Conservation (phyloP, 2,113 vertebrate species). For the Nothobranchius kuhntae region DNA sequence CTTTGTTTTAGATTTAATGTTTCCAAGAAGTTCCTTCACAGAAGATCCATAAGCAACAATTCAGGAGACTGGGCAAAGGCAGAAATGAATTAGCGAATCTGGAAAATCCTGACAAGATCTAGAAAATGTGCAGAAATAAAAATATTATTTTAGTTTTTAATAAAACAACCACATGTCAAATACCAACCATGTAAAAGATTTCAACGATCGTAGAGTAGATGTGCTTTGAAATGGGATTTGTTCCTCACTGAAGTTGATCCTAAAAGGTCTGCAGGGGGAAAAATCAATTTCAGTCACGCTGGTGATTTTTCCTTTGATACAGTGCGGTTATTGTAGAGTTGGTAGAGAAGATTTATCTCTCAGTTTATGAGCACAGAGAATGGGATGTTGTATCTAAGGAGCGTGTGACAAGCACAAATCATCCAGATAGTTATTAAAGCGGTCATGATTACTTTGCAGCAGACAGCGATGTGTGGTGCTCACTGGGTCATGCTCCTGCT, state of each 20-base stretch:
- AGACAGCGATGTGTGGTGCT: constrained; percentile 29
- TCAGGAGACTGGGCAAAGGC: too few relatives aligned
- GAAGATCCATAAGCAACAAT: too few relatives aligned
- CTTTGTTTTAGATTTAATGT: too few relatives aligned
- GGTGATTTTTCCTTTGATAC: constrained; percentile 55
- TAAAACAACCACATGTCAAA: too few relatives aligned
- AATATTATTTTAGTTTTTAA: too few relatives aligned
- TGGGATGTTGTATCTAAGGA: constrained; percentile 50
- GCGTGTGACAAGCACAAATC: constrained; percentile 77
- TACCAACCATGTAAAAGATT: not conserved
- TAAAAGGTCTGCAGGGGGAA: constrained; percentile 27
- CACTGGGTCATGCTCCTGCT: constrained; percentile 48
- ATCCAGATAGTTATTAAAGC: constrained; percentile 74
- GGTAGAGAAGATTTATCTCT: constrained; percentile 50
- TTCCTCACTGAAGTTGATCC: constrained; percentile 22
- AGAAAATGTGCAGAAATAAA: too few relatives aligned
- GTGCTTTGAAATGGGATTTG: constrained; percentile 16
- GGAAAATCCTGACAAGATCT: too few relatives aligned
- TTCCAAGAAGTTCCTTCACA: too few relatives aligned
- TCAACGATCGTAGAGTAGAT: constrained; percentile 12
- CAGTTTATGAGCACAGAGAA: constrained; percentile 52
- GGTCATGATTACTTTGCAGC: constrained; percentile 47
- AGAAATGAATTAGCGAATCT: too few relatives aligned
- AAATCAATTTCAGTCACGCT: constrained; percentile 54
- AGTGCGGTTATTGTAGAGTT: constrained; percentile 39